phyloP scores from a whole-genome alignment of 2,113 vertebrate genomes.

The Fukomys damarensis region DNA sequence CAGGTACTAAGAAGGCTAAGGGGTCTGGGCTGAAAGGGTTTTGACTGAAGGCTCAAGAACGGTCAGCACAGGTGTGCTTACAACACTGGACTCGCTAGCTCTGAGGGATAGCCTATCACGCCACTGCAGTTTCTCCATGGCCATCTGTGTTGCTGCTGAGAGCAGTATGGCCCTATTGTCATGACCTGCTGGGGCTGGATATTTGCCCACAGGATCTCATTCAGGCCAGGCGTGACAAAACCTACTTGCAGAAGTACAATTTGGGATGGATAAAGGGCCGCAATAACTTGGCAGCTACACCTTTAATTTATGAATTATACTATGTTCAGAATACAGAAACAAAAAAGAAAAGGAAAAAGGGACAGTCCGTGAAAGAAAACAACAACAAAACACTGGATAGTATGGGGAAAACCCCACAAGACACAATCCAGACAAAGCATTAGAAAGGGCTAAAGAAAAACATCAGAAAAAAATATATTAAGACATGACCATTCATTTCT shows the following conservation, averaged over 20 bases:
- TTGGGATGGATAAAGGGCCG: neutral
- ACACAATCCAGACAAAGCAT: neutral
- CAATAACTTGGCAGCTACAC: neutral
- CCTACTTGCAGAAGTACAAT: neutral
- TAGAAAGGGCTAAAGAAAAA: constrained; percentile 4
- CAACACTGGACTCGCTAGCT: no score
- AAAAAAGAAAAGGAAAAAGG: neutral
- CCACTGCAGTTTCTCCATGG: no score
- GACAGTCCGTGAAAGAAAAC: constrained; percentile 32
- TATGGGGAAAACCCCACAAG: neutral
- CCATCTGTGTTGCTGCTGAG: no score
- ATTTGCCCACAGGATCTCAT: no score
- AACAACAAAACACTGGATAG: neutral
- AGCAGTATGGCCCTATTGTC: no score
- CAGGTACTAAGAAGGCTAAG: no score
- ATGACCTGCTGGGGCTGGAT: no score
- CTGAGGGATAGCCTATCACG: no score
- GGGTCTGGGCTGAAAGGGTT: no score
- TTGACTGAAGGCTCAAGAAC: no score
- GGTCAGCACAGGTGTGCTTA: no score
- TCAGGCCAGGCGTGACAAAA: neutral
- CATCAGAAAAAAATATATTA: neutral
- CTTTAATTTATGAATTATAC: constrained; percentile 7
- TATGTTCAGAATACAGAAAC: neutral
- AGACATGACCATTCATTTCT: constrained; percentile 40